Base-by-base conservation (phyloP, 2,113 vertebrate genomes). In the Setophaga kirtlandii region DNA sequence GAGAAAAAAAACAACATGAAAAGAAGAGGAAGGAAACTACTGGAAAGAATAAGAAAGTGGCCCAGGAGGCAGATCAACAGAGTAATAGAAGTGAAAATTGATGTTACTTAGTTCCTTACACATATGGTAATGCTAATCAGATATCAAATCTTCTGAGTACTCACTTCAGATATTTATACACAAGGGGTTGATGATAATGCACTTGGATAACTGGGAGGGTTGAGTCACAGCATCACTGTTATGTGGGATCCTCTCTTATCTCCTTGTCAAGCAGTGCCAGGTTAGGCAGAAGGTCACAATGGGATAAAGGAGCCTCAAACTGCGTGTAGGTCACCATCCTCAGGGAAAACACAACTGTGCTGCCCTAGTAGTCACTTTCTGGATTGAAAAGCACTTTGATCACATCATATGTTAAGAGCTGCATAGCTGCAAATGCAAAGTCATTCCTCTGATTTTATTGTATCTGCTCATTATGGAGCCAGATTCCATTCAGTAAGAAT, bases 271-370 rank as follows among this genome's bases (percentile, higher is more conserved):
- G 47, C 1, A 1, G 47, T 42, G 9, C 28, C 65, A 28, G 58
- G 19, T 62, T 52, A 53, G 19, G 53, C n/a, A 69, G 41, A 49
- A 89, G 30, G 56, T 69, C 52, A 52, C 0, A 0, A 27, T 13
- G 18, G 33, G 30, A 68, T 63, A 79, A 78, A 82, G 59, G 39
- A 83, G 28, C 23, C 25, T 23, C 12, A 76, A 79, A 42, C 16
- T 82, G 11, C 41, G 44, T 0, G 0, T 8, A 73, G 46, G 42
- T 87, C 53, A 63, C 41, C 22, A 27, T 27, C 24, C 30, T 49
- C 25, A 76, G 59, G 85, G 41, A 87, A 67, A 89, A 75, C 37
- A n/a, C 28, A 37, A 0, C 70, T 74, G 28, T 58, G 41, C 53
- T 53, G 44, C 65, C 50, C 64, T 63, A 63, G 59, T 9, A 55